Evolutionary conservation across 2,888 invertebrate species (phyloP).

Genomic region (Cryptocephalus moraei): DNA sequence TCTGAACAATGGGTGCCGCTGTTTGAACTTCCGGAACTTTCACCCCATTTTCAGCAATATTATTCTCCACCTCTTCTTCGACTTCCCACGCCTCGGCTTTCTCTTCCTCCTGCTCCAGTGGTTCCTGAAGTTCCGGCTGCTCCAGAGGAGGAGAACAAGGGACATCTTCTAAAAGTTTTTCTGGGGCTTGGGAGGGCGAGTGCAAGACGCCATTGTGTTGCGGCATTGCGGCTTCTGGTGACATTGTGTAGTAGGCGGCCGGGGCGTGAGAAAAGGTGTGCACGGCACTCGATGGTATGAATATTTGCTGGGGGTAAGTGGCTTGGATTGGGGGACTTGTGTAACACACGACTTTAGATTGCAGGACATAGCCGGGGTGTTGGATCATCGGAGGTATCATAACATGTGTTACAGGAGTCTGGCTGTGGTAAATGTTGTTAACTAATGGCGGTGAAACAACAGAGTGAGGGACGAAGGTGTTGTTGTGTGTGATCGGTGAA

Average conservation of each 20-base stretch:
- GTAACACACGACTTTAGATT: constrained; percentile 7
- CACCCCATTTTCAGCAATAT: constrained; percentile 7
- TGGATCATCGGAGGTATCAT: constrained; percentile 10
- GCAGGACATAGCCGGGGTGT: constrained; percentile 2
- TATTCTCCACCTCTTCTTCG: background rate
- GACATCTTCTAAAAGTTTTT: background rate
- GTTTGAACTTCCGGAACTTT: background rate
- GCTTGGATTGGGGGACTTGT: constrained; percentile 4
- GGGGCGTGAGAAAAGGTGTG: constrained; percentile 3
- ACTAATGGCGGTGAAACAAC: constrained; percentile 5
- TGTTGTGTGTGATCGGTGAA: constrained; percentile 2
- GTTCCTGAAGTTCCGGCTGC: background rate
- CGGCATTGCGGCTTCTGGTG: background rate
- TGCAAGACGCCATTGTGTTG: background rate
- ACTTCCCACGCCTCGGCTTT: background rate
- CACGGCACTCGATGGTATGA: constrained; percentile 6
- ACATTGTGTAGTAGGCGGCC: background rate
- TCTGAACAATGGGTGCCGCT: constrained; percentile 24
- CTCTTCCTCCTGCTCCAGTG: background rate
- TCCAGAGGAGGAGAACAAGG: too few relatives aligned
- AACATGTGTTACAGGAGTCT: constrained; percentile 6
- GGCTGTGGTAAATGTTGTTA: constrained; percentile 6
- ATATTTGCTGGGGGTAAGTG: constrained; percentile 10
- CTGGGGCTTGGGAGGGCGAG: background rate
- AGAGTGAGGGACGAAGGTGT: constrained; percentile 3